Evolutionary conservation across 2,888 invertebrate species (phyloP), one percentile per base, ranked within the genome.

Genomic region (Spodoptera picta): DNA sequence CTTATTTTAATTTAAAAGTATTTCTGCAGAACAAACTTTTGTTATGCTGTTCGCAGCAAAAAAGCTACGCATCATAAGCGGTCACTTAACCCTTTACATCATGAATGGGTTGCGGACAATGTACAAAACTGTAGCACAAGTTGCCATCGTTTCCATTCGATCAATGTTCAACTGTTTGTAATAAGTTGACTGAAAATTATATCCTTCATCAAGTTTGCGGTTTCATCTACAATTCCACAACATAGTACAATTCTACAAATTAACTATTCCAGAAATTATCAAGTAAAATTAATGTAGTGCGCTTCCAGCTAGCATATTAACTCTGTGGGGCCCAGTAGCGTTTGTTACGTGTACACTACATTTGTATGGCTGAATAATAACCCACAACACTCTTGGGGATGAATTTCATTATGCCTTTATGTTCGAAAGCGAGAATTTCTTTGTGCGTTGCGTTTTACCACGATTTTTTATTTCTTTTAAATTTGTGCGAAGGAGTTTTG

Each of bases 291-390:
- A 69, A 57, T 55, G 46, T 45, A 51, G 27, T 48, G 43, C 57
- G 58, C 53, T 78, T 87, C 87, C 77, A 87, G 86, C 50, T 59
- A 61, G 55, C 68, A 67, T 66, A 75, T 79, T 83, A 86, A 77
- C 80, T 85, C 85, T 48, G 27, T 27, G 54, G 75, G 75, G 81
- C 69, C 81, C 83, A 81, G 90, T 87, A 88, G 88, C 91, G 89
- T 93, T 92, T 89, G 92, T 92, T 86, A 89, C 88, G 82, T 80
- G 81, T 83, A 83, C 88, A 90, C 89, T 92, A 91, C 92, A 92
- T 92, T 91, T 92, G 91, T 92, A 90, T 88, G 88, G 90, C 84
- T 92, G 92, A 92, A 92, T 92, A 93, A 94, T 92, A 91, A 87
- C 83, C 88, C 87, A 86, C 89, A 90, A 90, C 90, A 91, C 92